Evolutionary conservation across 2,888 invertebrate genomes (phyloP).

Genomic region (Tanypteryx hageni): DNA sequence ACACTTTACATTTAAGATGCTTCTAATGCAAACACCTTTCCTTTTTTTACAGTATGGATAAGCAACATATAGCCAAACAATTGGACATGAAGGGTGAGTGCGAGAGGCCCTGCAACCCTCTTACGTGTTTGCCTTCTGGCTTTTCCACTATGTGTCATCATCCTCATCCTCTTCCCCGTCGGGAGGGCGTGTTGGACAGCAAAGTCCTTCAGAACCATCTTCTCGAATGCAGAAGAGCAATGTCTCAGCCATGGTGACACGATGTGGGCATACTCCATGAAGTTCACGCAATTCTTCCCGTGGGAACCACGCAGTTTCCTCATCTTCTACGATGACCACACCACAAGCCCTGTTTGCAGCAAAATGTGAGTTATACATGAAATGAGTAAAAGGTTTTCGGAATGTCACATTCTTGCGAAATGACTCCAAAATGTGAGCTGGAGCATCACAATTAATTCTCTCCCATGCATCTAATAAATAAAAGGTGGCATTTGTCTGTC

Average conservation of each 20-base stretch:
- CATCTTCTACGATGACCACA: constrained; percentile 88
- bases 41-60: background rate
- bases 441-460: background rate
- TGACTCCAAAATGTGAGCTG: background rate
- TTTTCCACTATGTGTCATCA: constrained; percentile 67
- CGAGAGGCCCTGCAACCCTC: background rate
- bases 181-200: constrained; percentile 84
- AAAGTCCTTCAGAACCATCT: constrained; percentile 89
- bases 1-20: constrained; percentile 23
- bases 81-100: constrained; percentile 44
- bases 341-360: constrained; percentile 82
- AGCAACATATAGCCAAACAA: constrained; percentile 33
- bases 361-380: constrained; percentile 69
- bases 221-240: constrained; percentile 89
- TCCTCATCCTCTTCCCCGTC: constrained; percentile 77
- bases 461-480: too few relatives aligned
- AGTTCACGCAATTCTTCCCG: constrained; percentile 92
- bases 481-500: background rate
- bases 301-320: constrained; percentile 95
- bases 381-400: background rate
- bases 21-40: background rate
- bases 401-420: background rate
- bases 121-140: background rate
- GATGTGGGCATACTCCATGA: constrained; percentile 91
- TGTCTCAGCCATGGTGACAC: constrained; percentile 86